Percentiles rank a stretch among this genome's conserved stretches.
phyloP scores from a whole-genome alignment of 2,888 invertebrate species.

The Ectemnius continuus region DNA sequence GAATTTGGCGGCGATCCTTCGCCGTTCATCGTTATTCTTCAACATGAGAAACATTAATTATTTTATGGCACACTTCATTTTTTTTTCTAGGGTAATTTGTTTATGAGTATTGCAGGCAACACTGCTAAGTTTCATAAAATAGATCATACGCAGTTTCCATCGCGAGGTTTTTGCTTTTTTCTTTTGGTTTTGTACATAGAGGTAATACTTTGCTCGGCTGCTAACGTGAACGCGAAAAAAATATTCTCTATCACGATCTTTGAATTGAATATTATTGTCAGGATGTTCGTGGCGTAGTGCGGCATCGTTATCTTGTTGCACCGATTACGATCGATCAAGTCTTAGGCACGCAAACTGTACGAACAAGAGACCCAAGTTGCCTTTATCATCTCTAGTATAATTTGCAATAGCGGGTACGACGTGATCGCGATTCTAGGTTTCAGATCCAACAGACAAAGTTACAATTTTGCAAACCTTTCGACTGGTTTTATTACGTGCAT shows the following conservation, averaged over 20 bases:
- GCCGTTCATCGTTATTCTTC: neutral
- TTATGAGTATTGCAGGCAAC: slow-evolving; percentile 11
- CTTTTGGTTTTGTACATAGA: slow-evolving; percentile 8
- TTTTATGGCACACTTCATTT: neutral
- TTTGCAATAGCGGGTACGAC: neutral
- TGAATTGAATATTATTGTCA: slow-evolving; percentile 54
- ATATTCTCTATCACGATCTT: slow-evolving; percentile 38
- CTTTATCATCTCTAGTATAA: neutral
- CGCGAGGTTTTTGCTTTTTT: slow-evolving; percentile 12
- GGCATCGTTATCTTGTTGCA: neutral
- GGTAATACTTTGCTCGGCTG: slow-evolving; percentile 10
- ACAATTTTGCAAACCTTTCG: neutral
- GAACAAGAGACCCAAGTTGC: neutral
- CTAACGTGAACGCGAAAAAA: slow-evolving; percentile 34
- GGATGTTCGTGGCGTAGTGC: slow-evolving; percentile 15
- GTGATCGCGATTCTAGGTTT: slow-evolving; percentile 18
- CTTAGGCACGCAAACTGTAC: neutral
- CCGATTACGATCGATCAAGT: slow-evolving; percentile 1
- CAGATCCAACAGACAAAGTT: slow-evolving; percentile 5
- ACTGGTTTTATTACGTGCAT: neutral
- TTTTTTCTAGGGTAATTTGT: neutral
- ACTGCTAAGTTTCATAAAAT: slow-evolving; percentile 17
- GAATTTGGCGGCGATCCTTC: neutral
- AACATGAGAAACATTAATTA: neutral
- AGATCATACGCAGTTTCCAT: slow-evolving; percentile 4